Conservation (phyloP, 2,113 vertebrate species). For the Syngnathoides biaculeatus region DNA sequence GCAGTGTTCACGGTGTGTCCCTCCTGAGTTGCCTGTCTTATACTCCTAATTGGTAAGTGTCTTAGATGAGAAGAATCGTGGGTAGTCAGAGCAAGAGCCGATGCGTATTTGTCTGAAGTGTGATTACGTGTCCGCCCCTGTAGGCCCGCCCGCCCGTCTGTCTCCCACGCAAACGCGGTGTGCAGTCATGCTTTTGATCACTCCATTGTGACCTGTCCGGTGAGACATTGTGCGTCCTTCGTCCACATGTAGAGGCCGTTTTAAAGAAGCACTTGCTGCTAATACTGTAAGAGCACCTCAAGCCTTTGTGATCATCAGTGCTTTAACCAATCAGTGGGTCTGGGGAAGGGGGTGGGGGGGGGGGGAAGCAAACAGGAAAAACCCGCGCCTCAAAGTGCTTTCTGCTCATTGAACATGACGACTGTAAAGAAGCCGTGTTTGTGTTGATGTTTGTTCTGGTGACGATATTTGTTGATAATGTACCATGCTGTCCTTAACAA, state of each 20-base stretch:
- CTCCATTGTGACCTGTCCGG: slow-evolving; percentile 50
- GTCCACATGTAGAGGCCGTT: slow-evolving; percentile 59
- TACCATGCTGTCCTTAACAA: slow-evolving; percentile 66
- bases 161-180: slow-evolving; percentile 32
- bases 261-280: slow-evolving; percentile 68
- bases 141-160: slow-evolving; percentile 6
- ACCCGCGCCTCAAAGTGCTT: slow-evolving; percentile 65
- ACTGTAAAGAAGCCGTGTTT: slow-evolving; percentile 66
- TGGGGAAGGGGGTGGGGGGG: slow-evolving; percentile 1
- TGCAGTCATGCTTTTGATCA: slow-evolving; percentile 58
- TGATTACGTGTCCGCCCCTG: slow-evolving; percentile 40
- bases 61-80: slow-evolving; percentile 49
- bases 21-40: slow-evolving; percentile 44
- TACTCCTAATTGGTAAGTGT: slow-evolving; percentile 40
- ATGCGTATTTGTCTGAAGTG: slow-evolving; percentile 53
- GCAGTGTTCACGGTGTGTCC: slow-evolving; percentile 53
- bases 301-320: slow-evolving; percentile 73
- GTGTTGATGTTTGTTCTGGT: slow-evolving; percentile 65
- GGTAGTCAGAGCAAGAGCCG: slow-evolving; percentile 45
- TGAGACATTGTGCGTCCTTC: slow-evolving; percentile 55
- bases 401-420: slow-evolving; percentile 59
- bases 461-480: slow-evolving; percentile 55
- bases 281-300: slow-evolving; percentile 55
- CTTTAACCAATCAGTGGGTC: slow-evolving; percentile 68
- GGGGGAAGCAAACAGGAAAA: slow-evolving; percentile 1